Conservation (phyloP, 2,888 invertebrate genomes). For the Trisateles emortualis region DNA sequence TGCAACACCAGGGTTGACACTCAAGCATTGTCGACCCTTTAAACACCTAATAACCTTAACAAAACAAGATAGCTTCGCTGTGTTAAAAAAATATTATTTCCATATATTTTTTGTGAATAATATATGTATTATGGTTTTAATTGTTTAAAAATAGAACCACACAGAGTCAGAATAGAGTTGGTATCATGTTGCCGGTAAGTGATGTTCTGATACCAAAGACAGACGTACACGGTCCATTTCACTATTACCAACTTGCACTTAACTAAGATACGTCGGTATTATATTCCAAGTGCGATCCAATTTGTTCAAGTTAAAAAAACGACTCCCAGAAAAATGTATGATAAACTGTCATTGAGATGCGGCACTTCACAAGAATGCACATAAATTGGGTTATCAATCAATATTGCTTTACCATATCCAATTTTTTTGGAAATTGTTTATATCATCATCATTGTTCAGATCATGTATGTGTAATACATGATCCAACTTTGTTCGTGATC, state of each 20-base stretch:
- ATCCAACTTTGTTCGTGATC: constrained; percentile 48
- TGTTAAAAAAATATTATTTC: no score
- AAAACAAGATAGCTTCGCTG: no score
- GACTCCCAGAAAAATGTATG: constrained; percentile 56
- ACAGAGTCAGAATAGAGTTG: no score
- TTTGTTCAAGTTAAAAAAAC: constrained; percentile 59
- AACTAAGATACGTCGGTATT: constrained; percentile 49
- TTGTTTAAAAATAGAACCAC: no score
- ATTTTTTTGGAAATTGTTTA: constrained; percentile 60
- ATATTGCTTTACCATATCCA: constrained; percentile 63
- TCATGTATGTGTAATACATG: no score
- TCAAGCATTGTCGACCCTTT: no score
- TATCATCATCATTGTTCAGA: no score
- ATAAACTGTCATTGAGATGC: constrained; percentile 58
- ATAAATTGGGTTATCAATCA: constrained; percentile 72
- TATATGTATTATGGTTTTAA: no score
- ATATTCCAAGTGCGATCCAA: constrained; percentile 62
- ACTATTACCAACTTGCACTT: constrained; percentile 42
- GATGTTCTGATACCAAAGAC: constrained; percentile 8
- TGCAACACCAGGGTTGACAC: no score
- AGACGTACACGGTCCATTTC: constrained; percentile 25
- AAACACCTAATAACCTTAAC: no score
- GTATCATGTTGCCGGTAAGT: not conserved
- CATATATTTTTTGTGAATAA: no score
- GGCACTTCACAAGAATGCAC: constrained; percentile 43